phyloP scores from a whole-genome alignment of 2,113 vertebrate species.

The Dinomys branickii region DNA sequence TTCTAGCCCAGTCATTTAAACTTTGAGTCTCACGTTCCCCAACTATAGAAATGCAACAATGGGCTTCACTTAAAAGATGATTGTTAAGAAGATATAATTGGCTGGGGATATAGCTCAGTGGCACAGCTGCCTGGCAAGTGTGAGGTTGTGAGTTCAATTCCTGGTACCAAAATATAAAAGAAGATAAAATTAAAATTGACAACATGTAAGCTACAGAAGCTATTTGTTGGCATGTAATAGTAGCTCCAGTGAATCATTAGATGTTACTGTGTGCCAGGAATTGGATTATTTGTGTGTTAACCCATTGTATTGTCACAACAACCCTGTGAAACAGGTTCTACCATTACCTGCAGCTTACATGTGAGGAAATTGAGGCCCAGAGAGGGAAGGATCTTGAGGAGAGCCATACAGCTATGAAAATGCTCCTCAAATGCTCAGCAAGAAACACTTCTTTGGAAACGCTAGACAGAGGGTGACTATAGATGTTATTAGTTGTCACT shows the following conservation, averaged over 20 bases:
- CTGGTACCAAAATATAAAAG: no score
- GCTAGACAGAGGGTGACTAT: no score
- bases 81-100: no score
- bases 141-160: no score
- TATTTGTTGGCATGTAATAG: neutral
- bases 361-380: neutral
- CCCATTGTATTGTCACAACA: neutral
- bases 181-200: neutral
- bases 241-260: neutral
- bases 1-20: neutral
- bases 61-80: neutral
- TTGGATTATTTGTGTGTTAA: neutral
- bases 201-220: neutral
- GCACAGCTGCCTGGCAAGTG: no score
- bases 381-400: neutral
- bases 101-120: no score
- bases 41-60: neutral
- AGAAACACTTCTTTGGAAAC: neutral
- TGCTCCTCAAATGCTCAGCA: neutral
- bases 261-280: neutral
- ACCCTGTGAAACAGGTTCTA: neutral
- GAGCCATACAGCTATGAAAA: neutral
- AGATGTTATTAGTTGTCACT: neutral
- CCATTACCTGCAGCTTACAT: neutral
- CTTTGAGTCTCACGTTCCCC: neutral